Conservation (phyloP, 2,888 invertebrate species). For the Noctua janthe region DNA sequence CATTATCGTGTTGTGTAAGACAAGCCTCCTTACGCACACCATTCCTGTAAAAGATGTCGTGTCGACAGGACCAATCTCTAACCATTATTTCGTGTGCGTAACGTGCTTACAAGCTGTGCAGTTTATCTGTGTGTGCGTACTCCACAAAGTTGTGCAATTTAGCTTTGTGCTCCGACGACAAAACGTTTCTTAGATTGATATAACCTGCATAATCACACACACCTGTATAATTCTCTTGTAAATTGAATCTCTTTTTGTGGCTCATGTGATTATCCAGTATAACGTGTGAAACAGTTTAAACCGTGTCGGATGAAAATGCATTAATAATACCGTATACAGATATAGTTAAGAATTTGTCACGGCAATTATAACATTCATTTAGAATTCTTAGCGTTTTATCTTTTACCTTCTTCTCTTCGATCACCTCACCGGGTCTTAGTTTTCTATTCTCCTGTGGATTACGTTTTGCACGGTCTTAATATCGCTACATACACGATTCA, state of each 20-base stretch:
- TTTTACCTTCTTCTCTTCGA: conserved; percentile 98
- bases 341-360: conserved; percentile 87
- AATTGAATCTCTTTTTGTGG: conserved; percentile 35
- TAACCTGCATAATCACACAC: conserved; percentile 83
- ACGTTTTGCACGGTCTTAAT: conserved; percentile 88
- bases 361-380: conserved; percentile 89
- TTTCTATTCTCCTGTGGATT: conserved; percentile 95
- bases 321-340: conserved; percentile 84
- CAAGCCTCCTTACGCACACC: conserved; percentile 79
- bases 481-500: conserved; percentile 80
- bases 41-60: conserved; percentile 74
- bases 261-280: conserved; percentile 84
- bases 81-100: conserved; percentile 86
- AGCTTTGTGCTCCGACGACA: conserved; percentile 86
- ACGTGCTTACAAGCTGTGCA: conserved; percentile 90
- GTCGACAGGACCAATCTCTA: conserved; percentile 73
- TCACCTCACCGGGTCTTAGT: conserved; percentile 98
- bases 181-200: conserved; percentile 77
- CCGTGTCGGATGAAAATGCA: conserved; percentile 87
- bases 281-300: conserved; percentile 76
- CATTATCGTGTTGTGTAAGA: conserved; percentile 76
- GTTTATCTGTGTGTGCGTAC: conserved; percentile 86
- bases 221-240: conserved; percentile 41
- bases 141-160: conserved; percentile 88
- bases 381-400: conserved; percentile 82